Evolutionary conservation across 2,888 invertebrate genomes (phyloP), one percentile per base, ranked within the genome.

Genomic region (Blastobasis adustella): DNA sequence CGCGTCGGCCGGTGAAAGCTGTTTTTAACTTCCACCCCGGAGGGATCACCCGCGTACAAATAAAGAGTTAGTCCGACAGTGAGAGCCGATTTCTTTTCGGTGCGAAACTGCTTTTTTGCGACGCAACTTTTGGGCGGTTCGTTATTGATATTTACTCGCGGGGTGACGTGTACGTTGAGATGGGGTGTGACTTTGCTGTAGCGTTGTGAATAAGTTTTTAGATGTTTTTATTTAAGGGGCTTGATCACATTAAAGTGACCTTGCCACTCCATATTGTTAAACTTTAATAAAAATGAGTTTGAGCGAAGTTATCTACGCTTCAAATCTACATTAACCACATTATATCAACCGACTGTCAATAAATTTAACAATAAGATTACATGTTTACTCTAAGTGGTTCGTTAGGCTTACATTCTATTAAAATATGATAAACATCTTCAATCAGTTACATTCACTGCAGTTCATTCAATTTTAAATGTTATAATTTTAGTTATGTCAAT

Each of bases 11-110:
- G 73, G 70, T 72, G 75, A 75, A 75, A 75, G 73, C 75, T 85
- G 87, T 86, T 86, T 86, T 86, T 86, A 88, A 88, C 84, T 88
- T 87, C 69, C 70, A 62, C 73, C 77, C 82, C 62, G 76, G 59
- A 69, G 80, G 81, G 82, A 81, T 77, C 73, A 73, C 69, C 23
- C 23, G 74, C 75, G 66, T 74, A 76, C 82, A 83, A 84, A 85
- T 85, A 84, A 83, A 84, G 82, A 79, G 82, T 82, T 79, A 76
- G 78, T 73, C 60, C 68, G 69, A 69, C 69, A 74, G 69, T 66
- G 67, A 71, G 79, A 77, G 71, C 71, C 67, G 74, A 75, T 79
- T 80, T 71, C 69, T 71, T 76, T 69, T 61, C 71, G 23, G 67
- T 58, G 57, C 62, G 62, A 71, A 76, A 71, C 23, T 23, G 23